These are phyloP conservation scores for Bettongia penicillata DNA, from an alignment of 2,113 vertebrate genomes.

Conservation along the genomic window DNA sequence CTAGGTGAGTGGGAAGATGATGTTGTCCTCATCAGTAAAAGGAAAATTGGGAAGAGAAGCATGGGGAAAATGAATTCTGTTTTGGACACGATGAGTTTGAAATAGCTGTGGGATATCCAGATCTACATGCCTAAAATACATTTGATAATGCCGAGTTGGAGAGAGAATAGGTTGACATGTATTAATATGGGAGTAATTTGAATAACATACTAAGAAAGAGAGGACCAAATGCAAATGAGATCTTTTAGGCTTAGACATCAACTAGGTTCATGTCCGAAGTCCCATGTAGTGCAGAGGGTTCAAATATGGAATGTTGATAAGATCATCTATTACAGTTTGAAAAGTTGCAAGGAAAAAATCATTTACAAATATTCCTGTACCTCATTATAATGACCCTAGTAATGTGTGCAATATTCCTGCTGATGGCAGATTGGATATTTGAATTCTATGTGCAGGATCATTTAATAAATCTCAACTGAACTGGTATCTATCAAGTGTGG, in stretches of 20 bases:
- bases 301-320: conserved; percentile 1
- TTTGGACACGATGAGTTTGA: too few species aligned
- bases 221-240: neutral
- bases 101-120: too few species aligned
- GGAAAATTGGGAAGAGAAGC: too few species aligned
- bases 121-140: too few species aligned
- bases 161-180: too few species aligned
- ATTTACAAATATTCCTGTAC: neutral
- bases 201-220: neutral
- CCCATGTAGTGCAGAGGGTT: neutral
- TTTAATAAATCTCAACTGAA: neutral
- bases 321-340: conserved; percentile 1
- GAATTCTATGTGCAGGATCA: conserved; percentile 22
- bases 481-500: neutral
- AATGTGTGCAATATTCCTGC: neutral
- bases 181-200: too few species aligned
- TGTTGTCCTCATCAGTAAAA: too few species aligned
- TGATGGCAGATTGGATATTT: neutral
- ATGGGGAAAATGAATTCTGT: too few species aligned
- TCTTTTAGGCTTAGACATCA: conserved; percentile 14
- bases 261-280: neutral
- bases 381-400: conserved; percentile 9
- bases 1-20: neutral
- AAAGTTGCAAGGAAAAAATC: neutral
- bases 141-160: too few species aligned